phyloP scores from a whole-genome alignment of 2,113 vertebrate species.

The Sturnus vulgaris region DNA sequence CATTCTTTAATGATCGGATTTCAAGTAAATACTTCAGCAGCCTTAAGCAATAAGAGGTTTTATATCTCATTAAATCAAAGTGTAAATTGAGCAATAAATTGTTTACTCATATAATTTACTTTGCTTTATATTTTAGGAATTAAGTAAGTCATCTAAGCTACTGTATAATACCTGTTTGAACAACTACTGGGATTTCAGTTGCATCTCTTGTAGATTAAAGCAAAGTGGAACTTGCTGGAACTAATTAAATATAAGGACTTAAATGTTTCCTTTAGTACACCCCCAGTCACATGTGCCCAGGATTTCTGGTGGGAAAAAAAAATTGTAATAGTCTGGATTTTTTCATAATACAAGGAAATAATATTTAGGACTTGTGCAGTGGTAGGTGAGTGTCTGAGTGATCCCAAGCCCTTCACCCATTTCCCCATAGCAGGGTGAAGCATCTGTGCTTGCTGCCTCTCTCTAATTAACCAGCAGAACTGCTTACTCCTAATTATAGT shows the following conservation, averaged over 20 bases:
- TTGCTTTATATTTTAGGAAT: constrained; percentile 31
- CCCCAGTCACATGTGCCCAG: neutral
- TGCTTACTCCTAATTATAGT: constrained; percentile 1
- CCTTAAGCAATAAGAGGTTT: constrained; percentile 26
- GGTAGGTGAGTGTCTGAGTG: neutral
- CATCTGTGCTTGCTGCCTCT: neutral
- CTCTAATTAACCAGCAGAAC: constrained; percentile 17
- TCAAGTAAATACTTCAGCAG: constrained; percentile 30
- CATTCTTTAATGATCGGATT: neutral
- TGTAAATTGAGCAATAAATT: constrained; percentile 32
- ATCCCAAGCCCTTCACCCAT: neutral
- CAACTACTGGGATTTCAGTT: neutral
- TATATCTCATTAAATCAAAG: neutral
- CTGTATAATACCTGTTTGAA: neutral
- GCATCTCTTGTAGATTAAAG: neutral
- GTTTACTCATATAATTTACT: neutral
- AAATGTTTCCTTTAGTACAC: neutral
- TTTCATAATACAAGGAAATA: neutral
- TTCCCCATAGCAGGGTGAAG: neutral
- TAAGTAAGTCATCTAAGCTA: constrained; percentile 12
- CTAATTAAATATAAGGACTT: neutral
- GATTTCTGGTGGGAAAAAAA: neutral
- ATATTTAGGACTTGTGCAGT: neutral
- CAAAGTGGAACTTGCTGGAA: neutral
- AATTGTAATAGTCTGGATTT: neutral